Evolutionary conservation across 2,113 vertebrate species (phyloP).

Genomic region (Chlamydotis undulata): DNA sequence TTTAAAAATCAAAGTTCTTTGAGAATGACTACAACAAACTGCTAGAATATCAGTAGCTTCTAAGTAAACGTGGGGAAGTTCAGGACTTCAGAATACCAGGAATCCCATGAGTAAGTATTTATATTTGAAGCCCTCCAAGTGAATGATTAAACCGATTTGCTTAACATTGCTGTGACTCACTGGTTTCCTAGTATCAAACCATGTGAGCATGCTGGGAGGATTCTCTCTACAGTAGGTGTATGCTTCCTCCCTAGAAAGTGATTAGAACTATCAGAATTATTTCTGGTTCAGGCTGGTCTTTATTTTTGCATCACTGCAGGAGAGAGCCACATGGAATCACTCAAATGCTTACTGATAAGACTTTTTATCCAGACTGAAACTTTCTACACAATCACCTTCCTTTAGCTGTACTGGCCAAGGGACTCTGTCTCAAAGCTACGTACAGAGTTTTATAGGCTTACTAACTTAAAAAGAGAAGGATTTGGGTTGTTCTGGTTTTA

Average conservation of each 20-base stretch:
- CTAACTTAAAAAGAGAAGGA: neutral
- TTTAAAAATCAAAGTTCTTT: neutral
- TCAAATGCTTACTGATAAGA: neutral
- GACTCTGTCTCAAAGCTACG: neutral
- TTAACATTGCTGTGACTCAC: neutral
- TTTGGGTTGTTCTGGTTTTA: neutral
- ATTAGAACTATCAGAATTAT: neutral
- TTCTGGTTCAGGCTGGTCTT: neutral
- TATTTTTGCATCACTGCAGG: neutral
- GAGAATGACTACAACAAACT: neutral
- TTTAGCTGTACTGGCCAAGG: neutral
- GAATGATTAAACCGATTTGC: conserved; percentile 8
- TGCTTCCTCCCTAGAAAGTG: neutral
- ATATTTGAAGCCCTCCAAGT: neutral
- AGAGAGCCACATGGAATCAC: neutral
- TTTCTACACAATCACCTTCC: neutral
- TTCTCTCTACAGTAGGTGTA: neutral
- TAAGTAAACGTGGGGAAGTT: neutral
- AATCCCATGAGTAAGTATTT: neutral
- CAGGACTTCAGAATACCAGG: neutral
- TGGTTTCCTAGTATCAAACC: neutral
- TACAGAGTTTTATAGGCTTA: neutral
- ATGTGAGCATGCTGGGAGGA: neutral
- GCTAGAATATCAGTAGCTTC: neutral
- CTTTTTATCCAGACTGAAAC: neutral